Percentiles rank a stretch among this genome's conserved stretches.
Evolutionary conservation across 2,113 vertebrate genomes (phyloP).

Genomic region (Canis aureus): DNA sequence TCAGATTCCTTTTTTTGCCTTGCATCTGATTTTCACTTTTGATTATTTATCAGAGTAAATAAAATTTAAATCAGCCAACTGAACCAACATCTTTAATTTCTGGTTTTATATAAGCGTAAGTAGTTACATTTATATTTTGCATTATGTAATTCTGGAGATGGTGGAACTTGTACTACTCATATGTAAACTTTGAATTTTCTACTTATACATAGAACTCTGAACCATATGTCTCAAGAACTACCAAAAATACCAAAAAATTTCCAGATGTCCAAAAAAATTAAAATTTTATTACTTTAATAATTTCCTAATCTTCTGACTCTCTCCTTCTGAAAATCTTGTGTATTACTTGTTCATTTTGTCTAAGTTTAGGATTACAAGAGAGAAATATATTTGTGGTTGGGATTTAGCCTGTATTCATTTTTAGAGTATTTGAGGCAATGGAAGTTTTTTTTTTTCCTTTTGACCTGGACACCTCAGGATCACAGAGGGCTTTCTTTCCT

Average conservation of each 20-base stretch:
- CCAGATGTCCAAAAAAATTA: too few relatives aligned
- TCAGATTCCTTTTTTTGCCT: background rate
- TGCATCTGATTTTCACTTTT: constrained; percentile 22
- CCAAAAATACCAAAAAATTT: background rate
- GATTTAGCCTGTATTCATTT: constrained; percentile 64
- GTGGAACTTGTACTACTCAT: background rate
- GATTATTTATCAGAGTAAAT: background rate
- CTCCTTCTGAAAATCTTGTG: background rate
- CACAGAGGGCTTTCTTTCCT: background rate
- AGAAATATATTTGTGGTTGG: constrained; percentile 49
- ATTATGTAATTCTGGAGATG: background rate
- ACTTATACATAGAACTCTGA: background rate
- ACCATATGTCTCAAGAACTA: background rate
- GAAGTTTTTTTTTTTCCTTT: background rate
- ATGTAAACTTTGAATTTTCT: background rate
- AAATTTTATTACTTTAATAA: background rate
- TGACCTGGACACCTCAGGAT: background rate
- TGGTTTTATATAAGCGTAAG: background rate
- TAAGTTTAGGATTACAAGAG: constrained; percentile 60
- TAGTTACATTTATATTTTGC: constrained; percentile 11
- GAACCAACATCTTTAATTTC: constrained; percentile 18
- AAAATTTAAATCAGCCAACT: constrained; percentile 22
- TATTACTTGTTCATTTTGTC: constrained; percentile 46
- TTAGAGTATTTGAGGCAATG: constrained; percentile 63
- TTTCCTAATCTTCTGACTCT: constrained; percentile 23